phyloP scores from a whole-genome alignment of 1,140 invertebrate genomes.

The Aphaenogaster rudis region DNA sequence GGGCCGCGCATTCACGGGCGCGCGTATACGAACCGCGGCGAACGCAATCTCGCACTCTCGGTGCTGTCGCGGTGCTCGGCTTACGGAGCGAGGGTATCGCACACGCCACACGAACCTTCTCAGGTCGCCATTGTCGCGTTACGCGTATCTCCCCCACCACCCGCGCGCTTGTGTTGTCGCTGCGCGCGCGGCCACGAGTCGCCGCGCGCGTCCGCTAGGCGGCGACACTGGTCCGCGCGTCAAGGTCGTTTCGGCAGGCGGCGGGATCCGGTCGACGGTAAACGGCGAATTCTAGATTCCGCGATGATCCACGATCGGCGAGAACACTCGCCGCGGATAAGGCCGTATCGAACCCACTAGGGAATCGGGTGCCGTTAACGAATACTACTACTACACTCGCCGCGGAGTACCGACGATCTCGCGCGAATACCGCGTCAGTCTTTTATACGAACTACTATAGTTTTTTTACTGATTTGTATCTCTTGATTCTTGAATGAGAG shows the following conservation, averaged over 20 bases:
- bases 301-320: neutral
- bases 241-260: too few relatives aligned
- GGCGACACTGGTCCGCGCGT: slow-evolving; percentile 1
- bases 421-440: neutral
- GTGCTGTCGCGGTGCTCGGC: slow-evolving; percentile 36
- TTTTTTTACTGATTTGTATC: neutral
- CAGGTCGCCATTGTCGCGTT: slow-evolving; percentile 83
- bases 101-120: slow-evolving; percentile 75
- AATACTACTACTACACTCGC: neutral
- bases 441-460: neutral
- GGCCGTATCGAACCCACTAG: too few relatives aligned
- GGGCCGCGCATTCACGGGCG: slow-evolving; percentile 61
- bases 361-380: too few relatives aligned
- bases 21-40: slow-evolving; percentile 34
- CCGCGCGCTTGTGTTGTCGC: slow-evolving; percentile 55
- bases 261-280: neutral
- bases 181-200: neutral
- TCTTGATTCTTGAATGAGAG: neutral
- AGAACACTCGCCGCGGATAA: neutral
- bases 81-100: slow-evolving; percentile 68
- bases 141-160: slow-evolving; percentile 67
- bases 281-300: neutral
- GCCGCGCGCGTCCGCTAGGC: slow-evolving; percentile 26
- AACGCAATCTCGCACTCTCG: slow-evolving; percentile 47
- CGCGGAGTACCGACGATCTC: neutral